Evolutionary conservation across 2,888 invertebrate species (phyloP), one percentile per base, ranked within the genome.

Genomic region (Acleris literana): DNA sequence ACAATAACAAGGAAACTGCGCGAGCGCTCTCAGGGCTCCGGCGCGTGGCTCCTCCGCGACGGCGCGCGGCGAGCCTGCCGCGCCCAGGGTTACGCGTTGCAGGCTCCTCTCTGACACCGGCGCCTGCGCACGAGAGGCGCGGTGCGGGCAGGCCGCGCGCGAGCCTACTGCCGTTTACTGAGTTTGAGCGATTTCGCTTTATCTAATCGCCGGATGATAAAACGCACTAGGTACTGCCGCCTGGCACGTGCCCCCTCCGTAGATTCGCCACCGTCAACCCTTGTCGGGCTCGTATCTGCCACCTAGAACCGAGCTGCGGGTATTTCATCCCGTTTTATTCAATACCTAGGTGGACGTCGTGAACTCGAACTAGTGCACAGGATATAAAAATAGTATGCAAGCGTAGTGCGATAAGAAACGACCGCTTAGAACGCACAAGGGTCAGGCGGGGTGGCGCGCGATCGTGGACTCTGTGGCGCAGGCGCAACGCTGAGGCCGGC

Each of bases 201-300:
- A 89, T 89, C 88, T 88, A 88, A 88, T 88, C 88, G 85, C 76
- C 69, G 77, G 80, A 78, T 76, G 88, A 88, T 88, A 88, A 84
- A 79, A 77, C 74, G 73, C 71, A 71, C 77, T 39, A 39, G 39
- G 39, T 77, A 75, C 74, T 74, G 76, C 80, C 73, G 75, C 73
- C 68, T 70, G 79, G 76, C 80, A 78, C 77, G 77, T 68, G 68
- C 63, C 57, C 62, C 48, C 66, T 51, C 67, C 56, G 33, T 60
- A 63, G 17, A n/a, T 57, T 70, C 63, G 54, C 61, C 60, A 54
- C 9, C 39, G 39, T 51, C 64, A 58, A 17, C 53, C 48, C 68
- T 58, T 53, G 33, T 49, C 68, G 55, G 51, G 20, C 33, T 33
- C 51, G 18, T 57, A 43, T 46, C 63, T 33, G 62, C 56, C 62